These are phyloP conservation scores for Arge pagana DNA, from an alignment of 2,888 invertebrate species.

Conservation along the genomic window DNA sequence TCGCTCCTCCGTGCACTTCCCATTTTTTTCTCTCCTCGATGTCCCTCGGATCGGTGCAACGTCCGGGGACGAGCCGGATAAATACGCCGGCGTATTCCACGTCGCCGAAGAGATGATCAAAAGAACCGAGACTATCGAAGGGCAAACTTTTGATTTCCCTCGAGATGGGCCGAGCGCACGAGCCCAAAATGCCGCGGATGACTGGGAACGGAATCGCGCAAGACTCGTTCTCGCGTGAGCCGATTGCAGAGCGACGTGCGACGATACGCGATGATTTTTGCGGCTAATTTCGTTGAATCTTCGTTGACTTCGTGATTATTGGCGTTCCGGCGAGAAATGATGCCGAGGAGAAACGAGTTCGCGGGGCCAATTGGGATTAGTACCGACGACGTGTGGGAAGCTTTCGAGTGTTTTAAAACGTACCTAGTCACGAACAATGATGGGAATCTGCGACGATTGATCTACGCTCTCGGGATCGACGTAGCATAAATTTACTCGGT, in stretches of 20 bases:
- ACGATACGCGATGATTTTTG: no score
- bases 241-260: no score
- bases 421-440: conserved; percentile 11
- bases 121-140: not conserved
- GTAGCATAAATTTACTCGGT: conserved; percentile 27
- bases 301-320: no score
- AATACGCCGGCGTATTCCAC: not conserved
- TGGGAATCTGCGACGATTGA: not conserved
- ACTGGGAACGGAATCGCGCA: no score
- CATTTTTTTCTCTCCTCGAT: not conserved
- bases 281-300: no score
- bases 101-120: not conserved
- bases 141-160: conserved; percentile 18
- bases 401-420: not conserved
- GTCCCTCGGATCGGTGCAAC: no score
- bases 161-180: conserved; percentile 1
- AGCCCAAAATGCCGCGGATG: conserved; percentile 7
- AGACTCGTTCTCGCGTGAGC: no score
- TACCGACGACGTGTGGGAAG: no score
- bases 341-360: no score
- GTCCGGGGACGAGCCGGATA: not conserved
- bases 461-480: conserved; percentile 33
- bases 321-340: no score
- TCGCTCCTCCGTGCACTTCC: conserved; percentile 4
- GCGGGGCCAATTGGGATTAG: no score